Base-by-base conservation (phyloP, 1,140 invertebrate genomes). In the Aphaenogaster ashmeadi region DNA sequence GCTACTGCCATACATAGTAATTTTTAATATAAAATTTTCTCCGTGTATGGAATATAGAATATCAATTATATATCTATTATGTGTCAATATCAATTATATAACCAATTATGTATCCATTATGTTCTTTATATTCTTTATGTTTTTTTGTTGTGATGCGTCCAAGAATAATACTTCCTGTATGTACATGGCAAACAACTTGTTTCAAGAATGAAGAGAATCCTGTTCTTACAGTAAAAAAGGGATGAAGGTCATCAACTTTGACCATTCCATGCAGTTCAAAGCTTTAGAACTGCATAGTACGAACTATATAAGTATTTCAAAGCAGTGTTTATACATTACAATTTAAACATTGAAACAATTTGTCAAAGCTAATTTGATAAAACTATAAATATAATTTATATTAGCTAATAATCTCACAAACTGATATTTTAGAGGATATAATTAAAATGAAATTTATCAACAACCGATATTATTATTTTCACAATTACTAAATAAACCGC, bases 381-480 rank as follows among this genome's bases (percentile, higher is more conserved):
- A 54, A 0, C 6, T 8, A 18, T 33, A 71, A 38, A 52, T 56
- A 56, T 27, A 72, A 56, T 41, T 38, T 15, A 58, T 41, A n/a
- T 58, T 58, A 58, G 0, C 1, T 58, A 75, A 13, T 56, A 74
- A 56, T 38, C 0, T 15, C 2, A 15, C 7, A 60, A 56, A 58
- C 8, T 27, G 36, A 41, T 58, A 4, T 41, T 74, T 56, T 11
- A 27, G 2, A 56, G 2, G 3, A 74, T 36, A 33, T 72, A 54
- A 72, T 74, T 36, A 11, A 75, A 38, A 75, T 75, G 6, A n/a
- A 15, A 74, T 21, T n/a, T 54, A 56, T 38, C 11, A 52, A 41
- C 11, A 33, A 50, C 3, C 1, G 11, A 56, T 74, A 74, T 74
- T 56, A 56, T 15, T 54, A 74, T 74, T 74, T 75, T 13, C 9